Conservation (phyloP, 2,888 invertebrate species). For the Conistra vaccinii region DNA sequence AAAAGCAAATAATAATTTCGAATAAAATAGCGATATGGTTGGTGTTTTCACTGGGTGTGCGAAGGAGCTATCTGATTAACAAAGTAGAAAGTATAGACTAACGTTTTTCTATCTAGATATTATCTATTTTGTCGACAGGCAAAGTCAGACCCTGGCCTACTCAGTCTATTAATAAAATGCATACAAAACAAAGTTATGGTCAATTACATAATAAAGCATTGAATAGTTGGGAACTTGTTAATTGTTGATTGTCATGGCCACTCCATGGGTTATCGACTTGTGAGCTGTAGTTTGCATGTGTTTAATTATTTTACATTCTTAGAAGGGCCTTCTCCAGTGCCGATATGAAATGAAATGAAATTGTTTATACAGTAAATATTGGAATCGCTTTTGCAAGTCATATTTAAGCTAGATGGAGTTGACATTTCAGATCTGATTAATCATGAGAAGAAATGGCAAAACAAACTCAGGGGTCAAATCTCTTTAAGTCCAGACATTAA, state of each 20-base stretch:
- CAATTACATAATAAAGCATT: slow-evolving; percentile 26
- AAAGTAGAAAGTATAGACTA: background rate
- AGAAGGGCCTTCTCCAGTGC: background rate
- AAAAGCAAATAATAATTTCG: background rate
- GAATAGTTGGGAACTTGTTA: slow-evolving; percentile 21
- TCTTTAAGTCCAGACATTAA: background rate
- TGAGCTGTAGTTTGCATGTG: background rate
- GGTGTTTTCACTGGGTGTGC: background rate
- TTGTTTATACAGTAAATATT: background rate
- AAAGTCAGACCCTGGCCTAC: slow-evolving; percentile 28
- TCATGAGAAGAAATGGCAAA: background rate
- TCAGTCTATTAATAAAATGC: slow-evolving; percentile 8
- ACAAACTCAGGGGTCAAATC: background rate
- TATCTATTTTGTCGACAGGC: background rate
- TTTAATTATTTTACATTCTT: background rate
- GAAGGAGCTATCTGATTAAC: background rate
- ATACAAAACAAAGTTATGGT: slow-evolving; percentile 30
- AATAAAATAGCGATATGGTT: background rate
- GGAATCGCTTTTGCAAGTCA: background rate
- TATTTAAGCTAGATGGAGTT: too few relatives aligned
- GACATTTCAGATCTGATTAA: background rate
- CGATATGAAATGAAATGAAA: background rate
- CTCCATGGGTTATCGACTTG: slow-evolving; percentile 16
- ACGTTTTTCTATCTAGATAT: background rate
- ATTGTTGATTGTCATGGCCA: slow-evolving; percentile 36